Percentiles rank a stretch among this genome's conserved stretches.
These are phyloP conservation scores for Campoplex nolae DNA, from an alignment of 2,888 invertebrate genomes.

Conservation along the genomic window DNA sequence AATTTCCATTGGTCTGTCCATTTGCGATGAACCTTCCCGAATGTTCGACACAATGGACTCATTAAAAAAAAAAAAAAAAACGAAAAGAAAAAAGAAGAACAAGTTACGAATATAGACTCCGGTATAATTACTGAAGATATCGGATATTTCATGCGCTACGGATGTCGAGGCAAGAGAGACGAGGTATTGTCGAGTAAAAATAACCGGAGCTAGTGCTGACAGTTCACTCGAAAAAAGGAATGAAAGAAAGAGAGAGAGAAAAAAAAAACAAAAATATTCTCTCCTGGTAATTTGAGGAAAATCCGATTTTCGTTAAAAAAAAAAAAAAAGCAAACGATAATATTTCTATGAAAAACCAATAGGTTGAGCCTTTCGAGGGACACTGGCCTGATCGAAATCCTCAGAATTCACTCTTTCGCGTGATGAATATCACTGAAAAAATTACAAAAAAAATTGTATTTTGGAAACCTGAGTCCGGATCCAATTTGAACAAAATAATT, in stretches of 20 bases:
- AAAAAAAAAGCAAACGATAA: neutral
- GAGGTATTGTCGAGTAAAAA: neutral
- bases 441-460: neutral
- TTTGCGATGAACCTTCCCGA: slow-evolving; percentile 6
- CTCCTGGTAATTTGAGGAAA: neutral
- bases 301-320: neutral
- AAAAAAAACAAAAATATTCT: neutral
- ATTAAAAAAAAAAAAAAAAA: neutral
- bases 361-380: neutral
- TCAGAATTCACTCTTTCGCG: neutral
- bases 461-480: neutral
- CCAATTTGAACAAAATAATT: neutral
- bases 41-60: neutral
- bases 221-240: neutral
- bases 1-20: slow-evolving; percentile 40
- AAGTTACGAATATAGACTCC: neutral
- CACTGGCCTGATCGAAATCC: neutral
- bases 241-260: no score
- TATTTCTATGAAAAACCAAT: neutral
- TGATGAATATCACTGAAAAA: neutral
- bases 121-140: neutral
- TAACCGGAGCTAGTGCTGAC: neutral
- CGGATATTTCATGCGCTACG: neutral
- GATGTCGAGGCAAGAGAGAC: neutral
- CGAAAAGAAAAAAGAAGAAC: no score